phyloP scores from a whole-genome alignment of 2,113 vertebrate genomes.

The Benitochromis conjunctus region DNA sequence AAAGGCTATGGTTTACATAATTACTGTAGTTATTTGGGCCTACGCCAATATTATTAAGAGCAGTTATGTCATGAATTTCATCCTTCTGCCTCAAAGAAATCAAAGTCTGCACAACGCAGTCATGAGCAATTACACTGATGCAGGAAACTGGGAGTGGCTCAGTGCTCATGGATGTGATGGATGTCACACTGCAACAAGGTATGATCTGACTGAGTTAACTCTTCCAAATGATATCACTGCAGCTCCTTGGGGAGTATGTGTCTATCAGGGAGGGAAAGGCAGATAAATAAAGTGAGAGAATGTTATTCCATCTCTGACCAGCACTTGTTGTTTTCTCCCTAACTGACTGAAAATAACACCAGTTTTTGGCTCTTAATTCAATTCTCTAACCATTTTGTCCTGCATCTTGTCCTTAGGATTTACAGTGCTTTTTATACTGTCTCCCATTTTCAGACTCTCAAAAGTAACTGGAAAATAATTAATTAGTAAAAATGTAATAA shows the following conservation, averaged over 20 bases:
- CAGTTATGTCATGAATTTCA: not conserved
- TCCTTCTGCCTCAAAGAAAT: constrained; percentile 11
- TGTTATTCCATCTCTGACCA: not conserved
- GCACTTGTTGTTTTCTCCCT: not conserved
- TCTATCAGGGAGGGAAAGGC: not conserved
- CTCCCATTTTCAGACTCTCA: not conserved
- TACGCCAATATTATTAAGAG: not conserved
- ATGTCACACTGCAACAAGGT: not conserved
- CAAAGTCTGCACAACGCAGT: not conserved
- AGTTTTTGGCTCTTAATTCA: not conserved
- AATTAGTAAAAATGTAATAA: not conserved
- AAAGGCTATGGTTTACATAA: not conserved
- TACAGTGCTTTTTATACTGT: not conserved
- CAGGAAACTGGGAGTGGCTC: not conserved
- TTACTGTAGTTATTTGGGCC: not conserved
- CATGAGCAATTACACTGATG: constrained; percentile 16
- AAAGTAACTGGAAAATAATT: not conserved
- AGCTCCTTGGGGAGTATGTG: constrained; percentile 5
- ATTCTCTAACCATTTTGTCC: not conserved
- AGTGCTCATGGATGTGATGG: constrained; percentile 23
- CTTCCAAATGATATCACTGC: constrained; percentile 20
- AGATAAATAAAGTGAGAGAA: not conserved
- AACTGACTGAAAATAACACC: not conserved
- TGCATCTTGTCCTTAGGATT: not conserved
- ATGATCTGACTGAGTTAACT: constrained; percentile 32